Percentiles rank a stretch among this genome's conserved stretches.
phyloP scores from a whole-genome alignment of 2,113 vertebrate species.

The cattle (Bos taurus) region ARS-UCD2.0 NC_037339.1:19450501-19451000 shows the following conservation, averaged over 20 bases:
- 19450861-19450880: background rate
- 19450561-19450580: background rate
- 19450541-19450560: background rate
- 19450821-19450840: background rate
- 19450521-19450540: background rate
- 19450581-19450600: background rate
- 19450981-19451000: background rate
- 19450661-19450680: background rate
- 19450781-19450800: background rate
- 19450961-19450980: background rate
- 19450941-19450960: background rate
- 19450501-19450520: conserved; percentile 3
- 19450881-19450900: background rate
- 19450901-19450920: background rate
- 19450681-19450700: background rate
- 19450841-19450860: background rate
- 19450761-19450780: background rate
- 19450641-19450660: background rate
- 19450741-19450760: background rate
- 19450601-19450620: background rate
- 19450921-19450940: background rate
- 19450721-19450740: background rate
- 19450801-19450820: background rate
- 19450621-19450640: background rate
- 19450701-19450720: conserved; percentile 16